A percentile compares a stretch with the other conserved stretches of the same genome.
phyloP scores from a whole-genome alignment of 2,113 vertebrate genomes.

The Cyanoderma ruficeps region DNA sequence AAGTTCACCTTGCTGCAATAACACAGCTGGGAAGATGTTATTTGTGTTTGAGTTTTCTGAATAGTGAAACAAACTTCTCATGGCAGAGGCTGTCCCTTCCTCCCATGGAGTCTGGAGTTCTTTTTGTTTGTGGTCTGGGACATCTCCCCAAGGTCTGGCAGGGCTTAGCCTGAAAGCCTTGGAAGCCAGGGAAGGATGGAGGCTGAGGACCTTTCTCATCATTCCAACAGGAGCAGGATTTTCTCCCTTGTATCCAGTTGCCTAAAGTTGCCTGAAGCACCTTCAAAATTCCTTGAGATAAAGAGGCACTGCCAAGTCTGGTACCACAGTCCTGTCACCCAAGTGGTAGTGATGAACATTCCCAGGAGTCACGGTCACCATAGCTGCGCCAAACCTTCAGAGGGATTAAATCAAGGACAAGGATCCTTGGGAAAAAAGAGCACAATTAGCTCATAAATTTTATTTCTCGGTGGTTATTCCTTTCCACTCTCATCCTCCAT shows the following conservation, averaged over 20 bases:
- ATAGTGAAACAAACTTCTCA: neutral
- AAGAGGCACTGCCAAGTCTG: neutral
- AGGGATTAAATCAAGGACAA: neutral
- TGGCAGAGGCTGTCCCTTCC: neutral
- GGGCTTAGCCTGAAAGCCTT: neutral
- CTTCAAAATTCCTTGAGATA: neutral
- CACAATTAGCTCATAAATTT: neutral
- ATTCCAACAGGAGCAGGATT: neutral
- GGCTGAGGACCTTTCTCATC: neutral
- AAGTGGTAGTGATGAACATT: neutral
- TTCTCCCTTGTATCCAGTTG: neutral
- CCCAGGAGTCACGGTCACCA: neutral
- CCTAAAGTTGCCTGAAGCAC: neutral
- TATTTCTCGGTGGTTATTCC: neutral
- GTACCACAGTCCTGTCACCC: accelerated
- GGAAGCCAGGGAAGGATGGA: neutral
- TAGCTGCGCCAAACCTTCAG: neutral
- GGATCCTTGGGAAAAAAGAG: neutral
- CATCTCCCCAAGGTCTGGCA: neutral
- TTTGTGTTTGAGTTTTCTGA: neutral
- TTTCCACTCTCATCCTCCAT: neutral
- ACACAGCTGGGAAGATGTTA: neutral
- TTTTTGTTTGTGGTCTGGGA: neutral
- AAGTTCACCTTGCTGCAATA: neutral
- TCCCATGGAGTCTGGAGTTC: neutral